Evolutionary conservation across 2,888 invertebrate species (phyloP).

Genomic region (Venusia cambrica): DNA sequence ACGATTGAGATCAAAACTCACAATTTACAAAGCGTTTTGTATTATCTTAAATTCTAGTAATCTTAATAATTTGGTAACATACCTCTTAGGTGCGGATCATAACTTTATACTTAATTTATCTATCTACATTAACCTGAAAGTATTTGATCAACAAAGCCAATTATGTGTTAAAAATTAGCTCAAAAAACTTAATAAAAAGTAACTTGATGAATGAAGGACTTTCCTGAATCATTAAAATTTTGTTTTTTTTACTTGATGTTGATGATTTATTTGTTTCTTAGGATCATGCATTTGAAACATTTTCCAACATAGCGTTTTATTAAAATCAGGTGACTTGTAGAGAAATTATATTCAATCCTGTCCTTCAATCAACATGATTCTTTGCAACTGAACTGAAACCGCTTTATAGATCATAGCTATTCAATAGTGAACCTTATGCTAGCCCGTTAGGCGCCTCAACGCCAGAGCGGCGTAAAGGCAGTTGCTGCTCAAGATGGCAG

Average conservation of each 20-base stretch:
- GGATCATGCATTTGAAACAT: no score
- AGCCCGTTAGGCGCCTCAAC: conserved; percentile 54
- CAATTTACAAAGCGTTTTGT: conserved; percentile 44
- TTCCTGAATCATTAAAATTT: no score
- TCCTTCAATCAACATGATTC: no score
- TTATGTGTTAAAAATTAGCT: neutral
- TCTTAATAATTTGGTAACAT: conserved; percentile 30
- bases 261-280: no score
- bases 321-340: no score
- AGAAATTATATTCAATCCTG: no score
- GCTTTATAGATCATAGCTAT: conserved; percentile 17
- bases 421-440: conserved; percentile 23
- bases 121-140: conserved; percentile 13
- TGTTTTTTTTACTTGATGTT: no score
- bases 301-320: no score
- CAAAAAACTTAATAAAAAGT: no score
- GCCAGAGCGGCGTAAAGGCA: conserved; percentile 74
- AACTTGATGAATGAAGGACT: no score
- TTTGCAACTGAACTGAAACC: conserved; percentile 5
- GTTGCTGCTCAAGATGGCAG: conserved; percentile 71
- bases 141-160: conserved; percentile 1
- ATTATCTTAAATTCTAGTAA: conserved; percentile 22
- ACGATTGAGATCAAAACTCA: conserved; percentile 61
- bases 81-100: conserved; percentile 27
- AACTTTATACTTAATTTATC: conserved; percentile 14